These are phyloP conservation scores for Bungarus multicinctus DNA, from an alignment of 2,113 vertebrate species.

Conservation along the genomic window DNA sequence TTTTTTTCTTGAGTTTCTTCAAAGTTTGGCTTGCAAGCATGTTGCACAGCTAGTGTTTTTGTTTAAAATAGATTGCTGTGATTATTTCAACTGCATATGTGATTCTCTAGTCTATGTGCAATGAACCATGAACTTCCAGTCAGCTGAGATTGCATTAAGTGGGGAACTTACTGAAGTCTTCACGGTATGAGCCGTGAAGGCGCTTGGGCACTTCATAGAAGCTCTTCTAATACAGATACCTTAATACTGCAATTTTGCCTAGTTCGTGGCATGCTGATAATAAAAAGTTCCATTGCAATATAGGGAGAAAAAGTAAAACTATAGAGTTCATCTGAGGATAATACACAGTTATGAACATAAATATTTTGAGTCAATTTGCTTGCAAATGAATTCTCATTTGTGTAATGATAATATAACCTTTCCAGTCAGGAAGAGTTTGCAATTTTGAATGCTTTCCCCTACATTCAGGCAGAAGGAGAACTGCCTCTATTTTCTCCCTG, in stretches of 20 bases:
- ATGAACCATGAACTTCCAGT: not conserved
- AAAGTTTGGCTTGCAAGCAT: not conserved
- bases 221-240: not conserved
- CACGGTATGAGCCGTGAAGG: not conserved
- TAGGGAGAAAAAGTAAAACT: not conserved
- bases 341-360: not conserved
- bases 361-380: not conserved
- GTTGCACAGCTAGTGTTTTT: not conserved
- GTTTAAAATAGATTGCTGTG: not conserved
- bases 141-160: not conserved
- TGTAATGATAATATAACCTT: not conserved
- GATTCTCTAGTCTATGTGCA: not conserved
- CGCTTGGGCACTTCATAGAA: not conserved
- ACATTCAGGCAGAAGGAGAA: not conserved
- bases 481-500: not conserved
- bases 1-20: not conserved
- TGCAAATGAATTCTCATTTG: not conserved
- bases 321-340: not conserved
- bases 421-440: not conserved
- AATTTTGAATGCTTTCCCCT: not conserved
- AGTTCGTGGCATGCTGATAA: not conserved
- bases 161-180: not conserved
- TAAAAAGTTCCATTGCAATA: not conserved
- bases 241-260: not conserved
- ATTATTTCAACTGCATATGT: not conserved